Evolutionary conservation across 2,888 invertebrate species (phyloP), one percentile per base, ranked within the genome.

Genomic region (Andrena flavipes): DNA sequence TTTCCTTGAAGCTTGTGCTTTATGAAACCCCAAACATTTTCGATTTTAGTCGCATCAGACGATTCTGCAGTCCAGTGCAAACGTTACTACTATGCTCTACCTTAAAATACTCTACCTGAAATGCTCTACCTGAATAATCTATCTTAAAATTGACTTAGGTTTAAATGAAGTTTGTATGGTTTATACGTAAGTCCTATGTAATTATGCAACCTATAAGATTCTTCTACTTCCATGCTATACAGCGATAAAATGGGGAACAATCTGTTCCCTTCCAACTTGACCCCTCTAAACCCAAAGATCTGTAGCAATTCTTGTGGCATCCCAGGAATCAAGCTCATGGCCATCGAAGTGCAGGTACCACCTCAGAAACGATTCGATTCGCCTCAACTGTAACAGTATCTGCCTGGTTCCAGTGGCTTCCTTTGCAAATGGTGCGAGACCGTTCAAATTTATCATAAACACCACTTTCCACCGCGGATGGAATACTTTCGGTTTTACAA

Each of bases 391-490:
- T 73, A 51, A 60, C 8, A 7, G 20, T 51, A 29, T n/a, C 56
- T 56, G 35, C 35, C 64, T 33, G 56, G 85, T 82, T 80, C 74
- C 80, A 20, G 23, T 78, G 75, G 16, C 60, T 85, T 70, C 79
- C 49, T 84, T 49, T 30, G 3, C 49, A 76, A 87, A 67, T 85
- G 83, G 69, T 76, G 80, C 87, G 82, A 67, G 72, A 85, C 85
- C 68, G 65, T 56, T 64, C 54, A 49, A 75, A 76, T 80, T 82
- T 67, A 85, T 20, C 68, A 76, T 82, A 65, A 82, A 84, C 56
- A 10, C 29, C 35, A 60, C 87, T 87, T 84, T 87, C 84, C 87
- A 87, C 76, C 70, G 70, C 67, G 62, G 68, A 80, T 84, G 74
- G 70, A 13, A 30, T 13, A 74, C 71, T 87, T 80, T 82, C 77